phyloP scores from a whole-genome alignment of 2,797 vertebrate genomes.

The Melopsittacus undulatus region DNA sequence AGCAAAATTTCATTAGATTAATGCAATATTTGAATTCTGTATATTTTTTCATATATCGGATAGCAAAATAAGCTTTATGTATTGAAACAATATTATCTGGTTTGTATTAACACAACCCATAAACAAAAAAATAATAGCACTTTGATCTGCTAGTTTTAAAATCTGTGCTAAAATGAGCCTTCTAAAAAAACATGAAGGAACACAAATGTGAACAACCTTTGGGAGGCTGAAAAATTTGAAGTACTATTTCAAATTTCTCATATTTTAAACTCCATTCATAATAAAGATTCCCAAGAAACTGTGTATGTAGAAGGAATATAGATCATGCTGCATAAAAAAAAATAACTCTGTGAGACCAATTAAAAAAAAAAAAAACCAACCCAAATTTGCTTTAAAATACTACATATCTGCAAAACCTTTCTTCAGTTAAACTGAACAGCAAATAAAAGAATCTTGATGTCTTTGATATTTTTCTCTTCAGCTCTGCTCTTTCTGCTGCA shows the following conservation, averaged over 20 bases:
- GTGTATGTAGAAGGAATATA: not conserved
- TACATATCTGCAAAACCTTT: not conserved
- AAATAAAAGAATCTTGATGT: not conserved
- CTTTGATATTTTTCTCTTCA: not conserved
- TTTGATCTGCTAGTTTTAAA: not conserved
- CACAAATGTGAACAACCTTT: not conserved
- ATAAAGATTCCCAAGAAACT: not conserved
- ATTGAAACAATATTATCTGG: not conserved
- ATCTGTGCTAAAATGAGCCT: not conserved
- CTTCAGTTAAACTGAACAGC: not conserved
- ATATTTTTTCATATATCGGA: not conserved
- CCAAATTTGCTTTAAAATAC: not conserved
- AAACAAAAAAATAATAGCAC: not conserved
- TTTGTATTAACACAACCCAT: not conserved
- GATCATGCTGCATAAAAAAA: not conserved
- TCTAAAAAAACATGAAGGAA: not conserved
- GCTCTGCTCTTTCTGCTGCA: not conserved
- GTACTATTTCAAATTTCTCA: not conserved
- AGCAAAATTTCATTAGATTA: not conserved
- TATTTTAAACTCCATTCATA: not conserved
- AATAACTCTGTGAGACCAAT: not conserved
- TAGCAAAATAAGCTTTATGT: not conserved
- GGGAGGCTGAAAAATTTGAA: not conserved
- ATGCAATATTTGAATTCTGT: not conserved
- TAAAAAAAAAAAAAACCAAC: not conserved